Evolutionary conservation across 2,113 vertebrate species (phyloP).

Genomic region (Microtus pennsylvanicus): DNA sequence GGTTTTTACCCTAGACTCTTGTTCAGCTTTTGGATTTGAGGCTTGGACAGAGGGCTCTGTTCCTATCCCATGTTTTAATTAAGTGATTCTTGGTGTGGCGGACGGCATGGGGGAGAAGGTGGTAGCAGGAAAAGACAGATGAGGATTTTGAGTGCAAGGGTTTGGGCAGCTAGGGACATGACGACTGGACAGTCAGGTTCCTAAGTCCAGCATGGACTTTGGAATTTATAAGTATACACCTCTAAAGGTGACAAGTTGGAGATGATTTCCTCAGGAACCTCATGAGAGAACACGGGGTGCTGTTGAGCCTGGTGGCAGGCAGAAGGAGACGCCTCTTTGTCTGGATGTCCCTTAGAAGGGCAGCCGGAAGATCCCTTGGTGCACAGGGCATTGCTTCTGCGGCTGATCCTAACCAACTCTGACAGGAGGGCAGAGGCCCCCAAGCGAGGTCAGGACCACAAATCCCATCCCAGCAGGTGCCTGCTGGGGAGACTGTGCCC

Average conservation of each 20-base stretch:
- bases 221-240: background rate
- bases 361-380: conserved; percentile 29
- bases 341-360: conserved; percentile 50
- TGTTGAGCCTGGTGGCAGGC: background rate
- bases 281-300: conserved; percentile 44
- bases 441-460: conserved; percentile 76
- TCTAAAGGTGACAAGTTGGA: background rate
- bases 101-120: background rate
- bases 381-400: conserved; percentile 47
- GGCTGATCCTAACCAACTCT: conserved; percentile 77
- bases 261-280: background rate
- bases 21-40: background rate
- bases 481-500: conserved; percentile 70
- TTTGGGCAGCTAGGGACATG: too few species aligned
- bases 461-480: conserved; percentile 76
- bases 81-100: background rate
- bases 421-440: conserved; percentile 81
- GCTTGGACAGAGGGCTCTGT: background rate
- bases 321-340: conserved; percentile 44
- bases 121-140: background rate
- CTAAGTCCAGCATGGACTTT: background rate
- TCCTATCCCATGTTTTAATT: background rate
- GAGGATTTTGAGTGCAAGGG: background rate
- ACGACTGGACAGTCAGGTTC: background rate
- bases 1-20: background rate